Percentiles rank a stretch among this genome's conserved stretches.
These are phyloP conservation scores for Andrena fulva DNA, from an alignment of 2,888 invertebrate genomes.

Conservation along the genomic window DNA sequence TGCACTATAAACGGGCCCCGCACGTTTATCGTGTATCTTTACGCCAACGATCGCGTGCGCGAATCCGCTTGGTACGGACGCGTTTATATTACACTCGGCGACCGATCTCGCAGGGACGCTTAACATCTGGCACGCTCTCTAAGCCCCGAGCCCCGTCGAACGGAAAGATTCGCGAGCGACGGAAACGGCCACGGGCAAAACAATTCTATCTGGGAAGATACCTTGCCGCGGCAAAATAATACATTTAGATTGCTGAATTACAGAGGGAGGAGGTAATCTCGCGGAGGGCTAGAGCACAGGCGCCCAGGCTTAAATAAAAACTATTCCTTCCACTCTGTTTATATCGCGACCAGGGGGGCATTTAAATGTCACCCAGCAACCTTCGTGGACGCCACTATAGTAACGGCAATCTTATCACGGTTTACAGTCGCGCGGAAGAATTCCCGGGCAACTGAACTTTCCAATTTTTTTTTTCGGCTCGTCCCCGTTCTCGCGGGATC, in stretches of 20 bases:
- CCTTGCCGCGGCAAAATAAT: background rate
- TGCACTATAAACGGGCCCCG: conserved; percentile 12
- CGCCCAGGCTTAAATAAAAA: too few species aligned
- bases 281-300: background rate
- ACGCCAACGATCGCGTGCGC: background rate
- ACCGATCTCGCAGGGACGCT: too few species aligned
- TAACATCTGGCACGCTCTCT: conserved; percentile 3
- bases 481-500: too few species aligned
- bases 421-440: too few species aligned
- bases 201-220: background rate
- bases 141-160: background rate
- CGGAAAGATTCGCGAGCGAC: background rate
- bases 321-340: too few species aligned
- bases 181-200: background rate
- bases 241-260: background rate
- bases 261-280: background rate
- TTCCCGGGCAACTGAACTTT: too few species aligned
- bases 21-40: conserved; percentile 28
- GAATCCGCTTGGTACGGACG: conserved; percentile 9
- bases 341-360: too few species aligned
- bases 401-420: too few species aligned
- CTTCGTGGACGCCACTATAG: too few species aligned
- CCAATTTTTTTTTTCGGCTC: too few species aligned
- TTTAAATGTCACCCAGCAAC: too few species aligned
- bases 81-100: background rate